These are phyloP conservation scores for Eptatretus atami DNA, from an alignment of 2,797 vertebrate species.

Conservation along the genomic window DNA sequence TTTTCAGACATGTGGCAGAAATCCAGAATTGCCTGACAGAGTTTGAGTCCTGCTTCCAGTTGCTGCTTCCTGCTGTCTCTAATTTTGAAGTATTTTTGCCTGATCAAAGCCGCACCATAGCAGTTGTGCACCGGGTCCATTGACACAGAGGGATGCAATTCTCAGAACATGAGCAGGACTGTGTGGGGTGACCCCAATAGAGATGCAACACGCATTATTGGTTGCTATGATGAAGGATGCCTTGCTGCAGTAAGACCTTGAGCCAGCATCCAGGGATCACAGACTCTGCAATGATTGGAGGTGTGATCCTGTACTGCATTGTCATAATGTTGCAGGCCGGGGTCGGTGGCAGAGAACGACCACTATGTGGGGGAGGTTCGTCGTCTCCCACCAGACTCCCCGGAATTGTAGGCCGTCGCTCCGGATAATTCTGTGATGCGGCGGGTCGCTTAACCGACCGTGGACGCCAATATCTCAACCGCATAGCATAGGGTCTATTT, in stretches of 20 bases:
- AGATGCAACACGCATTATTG: rapidly evolving
- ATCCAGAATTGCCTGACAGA: slow-evolving; percentile 29
- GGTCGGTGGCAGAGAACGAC: too few species aligned
- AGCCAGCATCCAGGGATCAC: background rate
- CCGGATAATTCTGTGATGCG: too few species aligned
- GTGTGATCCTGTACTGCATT: too few species aligned
- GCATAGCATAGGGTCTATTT: too few species aligned
- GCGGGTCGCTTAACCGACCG: too few species aligned
- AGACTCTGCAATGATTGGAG: background rate
- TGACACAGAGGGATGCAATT: background rate
- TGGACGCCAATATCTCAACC: too few species aligned
- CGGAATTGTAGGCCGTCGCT: too few species aligned
- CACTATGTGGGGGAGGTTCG: too few species aligned
- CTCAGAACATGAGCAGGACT: background rate
- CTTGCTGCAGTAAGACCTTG: slow-evolving; percentile 45
- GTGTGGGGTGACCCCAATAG: background rate
- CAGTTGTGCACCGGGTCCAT: too few species aligned
- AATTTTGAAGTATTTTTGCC: slow-evolving; percentile 14
- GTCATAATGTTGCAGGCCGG: too few species aligned
- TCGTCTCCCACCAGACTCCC: too few species aligned
- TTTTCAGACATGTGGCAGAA: slow-evolving; percentile 28
- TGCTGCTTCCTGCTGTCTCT: slow-evolving; percentile 29
- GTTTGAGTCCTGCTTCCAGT: slow-evolving; percentile 42
- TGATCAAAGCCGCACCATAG: too few species aligned
- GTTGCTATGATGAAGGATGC: slow-evolving; percentile 15